Evolutionary conservation across 1,140 invertebrate genomes (phyloP).

Genomic region (Bombus haemorrhoidalis): DNA sequence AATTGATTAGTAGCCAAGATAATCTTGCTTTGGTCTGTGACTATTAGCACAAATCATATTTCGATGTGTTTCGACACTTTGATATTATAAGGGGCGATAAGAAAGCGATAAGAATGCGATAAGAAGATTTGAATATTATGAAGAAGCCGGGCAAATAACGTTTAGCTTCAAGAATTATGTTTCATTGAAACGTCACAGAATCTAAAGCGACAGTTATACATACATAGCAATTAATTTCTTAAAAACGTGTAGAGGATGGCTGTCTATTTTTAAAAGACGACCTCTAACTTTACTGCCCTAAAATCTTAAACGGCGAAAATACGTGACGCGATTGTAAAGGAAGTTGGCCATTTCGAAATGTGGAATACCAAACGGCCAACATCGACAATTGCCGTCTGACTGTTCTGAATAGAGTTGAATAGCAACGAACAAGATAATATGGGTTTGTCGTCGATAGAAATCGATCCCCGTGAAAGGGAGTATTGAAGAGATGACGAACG

Average conservation of each 20-base stretch:
- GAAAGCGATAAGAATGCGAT: too few species aligned
- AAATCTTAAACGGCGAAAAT: neutral
- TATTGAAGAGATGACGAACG: slow-evolving; percentile 4
- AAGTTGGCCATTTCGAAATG: neutral
- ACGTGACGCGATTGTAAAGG: neutral
- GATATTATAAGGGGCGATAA: too few species aligned
- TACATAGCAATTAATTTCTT: neutral
- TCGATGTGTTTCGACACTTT: too few species aligned
- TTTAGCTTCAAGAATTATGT: too few species aligned
- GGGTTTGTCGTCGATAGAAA: slow-evolving; percentile 21
- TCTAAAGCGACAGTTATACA: too few species aligned
- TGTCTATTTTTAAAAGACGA: neutral
- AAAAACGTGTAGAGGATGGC: neutral
- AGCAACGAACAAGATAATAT: neutral
- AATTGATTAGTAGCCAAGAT: too few species aligned
- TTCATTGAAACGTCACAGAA: too few species aligned
- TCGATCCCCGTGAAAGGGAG: slow-evolving; percentile 35
- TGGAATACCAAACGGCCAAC: neutral
- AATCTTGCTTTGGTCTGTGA: too few species aligned
- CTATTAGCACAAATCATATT: too few species aligned
- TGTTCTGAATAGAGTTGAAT: neutral
- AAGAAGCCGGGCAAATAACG: too few species aligned
- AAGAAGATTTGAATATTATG: too few species aligned
- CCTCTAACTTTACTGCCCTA: neutral
- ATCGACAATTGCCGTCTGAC: neutral